phyloP scores from a whole-genome alignment of 1,140 invertebrate genomes.

The Macrobrachium nipponense region DNA sequence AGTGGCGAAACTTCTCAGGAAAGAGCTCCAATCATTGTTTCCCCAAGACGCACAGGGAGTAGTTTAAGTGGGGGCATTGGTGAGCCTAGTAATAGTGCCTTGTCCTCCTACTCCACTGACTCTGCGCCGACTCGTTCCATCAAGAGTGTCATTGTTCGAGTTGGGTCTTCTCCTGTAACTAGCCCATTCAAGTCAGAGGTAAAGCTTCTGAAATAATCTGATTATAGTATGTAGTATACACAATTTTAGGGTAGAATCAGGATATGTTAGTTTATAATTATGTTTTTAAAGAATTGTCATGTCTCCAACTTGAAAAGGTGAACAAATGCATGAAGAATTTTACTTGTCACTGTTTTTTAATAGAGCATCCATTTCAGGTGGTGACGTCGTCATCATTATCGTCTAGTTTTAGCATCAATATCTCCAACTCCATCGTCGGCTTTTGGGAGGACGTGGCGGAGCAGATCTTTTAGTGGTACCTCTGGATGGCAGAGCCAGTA shows the following conservation, averaged over 20 bases:
- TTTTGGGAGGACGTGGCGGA: conserved; percentile 28
- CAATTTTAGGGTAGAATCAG: neutral
- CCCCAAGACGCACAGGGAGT: conserved; percentile 68
- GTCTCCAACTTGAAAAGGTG: too few species aligned
- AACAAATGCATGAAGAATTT: too few species aligned
- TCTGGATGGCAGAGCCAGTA: conserved; percentile 39
- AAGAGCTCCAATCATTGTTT: conserved; percentile 77
- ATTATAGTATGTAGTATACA: neutral
- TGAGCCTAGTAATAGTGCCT: conserved; percentile 25
- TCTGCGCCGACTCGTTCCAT: conserved; percentile 64
- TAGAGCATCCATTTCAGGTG: conserved; percentile 23
- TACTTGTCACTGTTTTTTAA: neutral
- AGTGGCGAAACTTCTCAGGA: conserved; percentile 57
- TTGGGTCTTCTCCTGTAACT: conserved; percentile 72
- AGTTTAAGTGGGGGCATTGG: conserved; percentile 32
- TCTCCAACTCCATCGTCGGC: conserved; percentile 19
- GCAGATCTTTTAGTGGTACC: conserved; percentile 53
- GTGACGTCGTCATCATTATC: conserved; percentile 28
- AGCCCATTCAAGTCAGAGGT: conserved; percentile 58
- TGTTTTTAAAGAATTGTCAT: too few species aligned
- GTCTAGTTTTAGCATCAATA: conserved; percentile 31
- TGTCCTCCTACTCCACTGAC: conserved; percentile 51
- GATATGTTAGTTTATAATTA: neutral
- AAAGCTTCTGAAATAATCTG: neutral
- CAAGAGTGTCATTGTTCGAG: conserved; percentile 90